Conservation (phyloP, 2,113 vertebrate species). For the Numenius arquata region DNA sequence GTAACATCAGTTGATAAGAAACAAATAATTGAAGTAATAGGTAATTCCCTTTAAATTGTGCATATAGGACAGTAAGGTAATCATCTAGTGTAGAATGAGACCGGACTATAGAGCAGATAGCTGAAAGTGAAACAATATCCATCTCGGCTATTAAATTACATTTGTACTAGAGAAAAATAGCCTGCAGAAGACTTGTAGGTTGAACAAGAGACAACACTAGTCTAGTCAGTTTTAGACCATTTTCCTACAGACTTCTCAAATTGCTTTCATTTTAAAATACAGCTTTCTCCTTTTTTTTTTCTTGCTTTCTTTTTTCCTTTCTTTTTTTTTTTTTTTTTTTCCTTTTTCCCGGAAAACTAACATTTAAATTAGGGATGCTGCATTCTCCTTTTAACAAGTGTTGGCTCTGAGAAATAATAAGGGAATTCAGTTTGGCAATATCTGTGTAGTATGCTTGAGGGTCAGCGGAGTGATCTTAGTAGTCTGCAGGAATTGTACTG, state of each 20-base stretch:
- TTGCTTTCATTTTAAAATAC: neutral
- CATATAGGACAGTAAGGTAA: slow-evolving; percentile 67
- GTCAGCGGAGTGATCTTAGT: neutral
- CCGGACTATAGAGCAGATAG: slow-evolving; percentile 30
- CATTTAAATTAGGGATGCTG: slow-evolving; percentile 7
- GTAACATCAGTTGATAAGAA: slow-evolving; percentile 91
- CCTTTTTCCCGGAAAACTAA: neutral
- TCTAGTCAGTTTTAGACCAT: neutral
- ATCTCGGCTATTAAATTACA: neutral
- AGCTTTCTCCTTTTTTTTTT: neutral
- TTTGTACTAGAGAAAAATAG: neutral
- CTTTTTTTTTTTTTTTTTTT: no score
- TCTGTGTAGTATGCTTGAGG: neutral
- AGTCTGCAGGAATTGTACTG: neutral
- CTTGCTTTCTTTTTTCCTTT: neutral
- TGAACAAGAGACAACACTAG: neutral
- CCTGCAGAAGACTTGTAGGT: neutral
- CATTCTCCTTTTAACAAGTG: neutral
- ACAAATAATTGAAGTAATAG: slow-evolving; percentile 83
- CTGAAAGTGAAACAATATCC: slow-evolving; percentile 34
- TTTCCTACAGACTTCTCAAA: neutral
- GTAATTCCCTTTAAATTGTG: slow-evolving; percentile 76
- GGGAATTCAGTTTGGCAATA: slow-evolving; percentile 16
- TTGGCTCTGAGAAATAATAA: slow-evolving; percentile 5
- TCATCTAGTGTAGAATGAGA: slow-evolving; percentile 57